Base-by-base conservation (phyloP, 2,888 invertebrate genomes). In the Drosophila heteroneura region DNA sequence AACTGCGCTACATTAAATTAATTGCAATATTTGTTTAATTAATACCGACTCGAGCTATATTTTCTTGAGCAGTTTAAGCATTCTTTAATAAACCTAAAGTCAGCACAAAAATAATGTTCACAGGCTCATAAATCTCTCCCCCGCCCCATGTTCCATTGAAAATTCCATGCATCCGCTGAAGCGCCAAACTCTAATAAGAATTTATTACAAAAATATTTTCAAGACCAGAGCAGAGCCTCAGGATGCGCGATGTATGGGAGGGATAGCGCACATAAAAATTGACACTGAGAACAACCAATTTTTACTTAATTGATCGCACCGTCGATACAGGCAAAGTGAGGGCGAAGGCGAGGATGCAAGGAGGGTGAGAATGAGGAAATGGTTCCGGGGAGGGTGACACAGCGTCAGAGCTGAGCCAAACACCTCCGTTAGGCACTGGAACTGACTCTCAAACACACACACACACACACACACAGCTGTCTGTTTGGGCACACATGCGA, bases 121-220 rank as follows among this genome's bases (percentile, higher is more conserved):
- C 28, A 51, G 68, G 32, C 81, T 49, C 82, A 76, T 84, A 86
- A 86, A 89, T 89, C 76, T 82, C 26, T 32, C 47, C 14, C 22
- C 53, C 28, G 32, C 19, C 33, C 33, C 14, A 2, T 30, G 35
- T n/a, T 14, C 19, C 67, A 62, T n/a, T n/a, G 9, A 10, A 57
- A 58, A 58, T 71, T 58, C 74, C 75, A n/a, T 33, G 9, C 54
- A 54, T n/a, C 32, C 62, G 47, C 59, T 56, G 64, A 61, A 67
- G 80, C 71, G 59, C 69, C 57, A 60, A 70, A 69, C 66, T 89
- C 82, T 78, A 80, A 90, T 90, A 67, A 68, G 89, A 85, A 88
- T 88, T 88, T 85, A 76, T 85, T 74, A 77, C 79, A 65, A 32
- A 71, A 35, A 62, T 58, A 67, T 68, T 56, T 61, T 53, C 41